phyloP scores from a whole-genome alignment of 2,797 vertebrate genomes.

The Gorsachius magnificus region DNA sequence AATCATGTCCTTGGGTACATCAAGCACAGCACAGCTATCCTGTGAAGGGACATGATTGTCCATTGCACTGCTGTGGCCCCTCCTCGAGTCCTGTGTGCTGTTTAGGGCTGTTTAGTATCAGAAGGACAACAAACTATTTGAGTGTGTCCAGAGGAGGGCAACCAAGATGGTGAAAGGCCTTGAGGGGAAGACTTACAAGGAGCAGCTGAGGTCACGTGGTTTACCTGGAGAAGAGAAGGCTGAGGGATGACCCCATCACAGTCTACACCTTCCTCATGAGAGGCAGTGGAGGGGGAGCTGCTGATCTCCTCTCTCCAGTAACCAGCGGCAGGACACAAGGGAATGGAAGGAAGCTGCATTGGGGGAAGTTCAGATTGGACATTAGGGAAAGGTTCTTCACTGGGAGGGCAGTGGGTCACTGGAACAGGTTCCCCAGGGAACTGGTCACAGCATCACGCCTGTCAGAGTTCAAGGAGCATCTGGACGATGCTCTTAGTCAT shows the following conservation, averaged over 20 bases:
- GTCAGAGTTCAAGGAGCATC: not conserved
- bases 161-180: not conserved
- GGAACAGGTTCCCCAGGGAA: not conserved
- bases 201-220: too few relatives aligned
- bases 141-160: not conserved
- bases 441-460: rapidly evolving
- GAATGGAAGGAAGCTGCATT: not conserved
- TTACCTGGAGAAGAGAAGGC: not conserved
- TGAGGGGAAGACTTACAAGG: rapidly evolving
- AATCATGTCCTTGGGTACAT: rapidly evolving
- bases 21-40: not conserved
- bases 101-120: rapidly evolving
- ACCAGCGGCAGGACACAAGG: rapidly evolving
- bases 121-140: not conserved
- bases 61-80: not conserved
- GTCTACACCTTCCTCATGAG: not conserved
- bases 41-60: not conserved
- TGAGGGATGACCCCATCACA: not conserved
- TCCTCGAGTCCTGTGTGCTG: rapidly evolving
- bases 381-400: not conserved
- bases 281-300: rapidly evolving
- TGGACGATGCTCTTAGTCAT: rapidly evolving
- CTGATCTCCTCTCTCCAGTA: not conserved
- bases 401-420: rapidly evolving
- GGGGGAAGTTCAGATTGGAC: not conserved